Base-by-base conservation (phyloP, 2,797 vertebrate genomes). In the Halcyon badia region DNA sequence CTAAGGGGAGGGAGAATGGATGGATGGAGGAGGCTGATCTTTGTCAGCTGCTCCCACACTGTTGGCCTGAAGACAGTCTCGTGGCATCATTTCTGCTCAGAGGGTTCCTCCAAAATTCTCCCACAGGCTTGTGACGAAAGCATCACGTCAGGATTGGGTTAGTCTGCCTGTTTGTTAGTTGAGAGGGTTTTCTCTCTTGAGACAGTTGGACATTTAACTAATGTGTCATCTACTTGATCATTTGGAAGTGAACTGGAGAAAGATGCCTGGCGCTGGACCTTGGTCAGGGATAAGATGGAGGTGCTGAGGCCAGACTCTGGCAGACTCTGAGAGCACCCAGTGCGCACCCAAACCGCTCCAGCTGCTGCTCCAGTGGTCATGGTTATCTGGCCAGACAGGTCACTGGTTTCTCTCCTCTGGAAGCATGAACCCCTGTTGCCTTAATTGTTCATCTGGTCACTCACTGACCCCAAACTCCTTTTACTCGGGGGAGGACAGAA, bases 341-440 rank as follows among this genome's bases (percentile, higher is more conserved):
- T 1, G 3, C 21, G 28, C 65, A 57, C 54, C 66, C 62, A 19
- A 31, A 65, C 71, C 31, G 6, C 31, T n/a, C 52, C 52, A 54
- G 80, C 35, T 8, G 24, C 52, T 52, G 64, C 58, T 58, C 28
- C 46, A 35, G 35, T 19, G 30, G 14, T 28, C 0, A 0, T 30
- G 22, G 48, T 22, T 41, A 30, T 15, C 3, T 0, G 44, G 37
- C 72, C 3, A 2, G 57, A 51, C 21, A 65, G 39, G 10, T 51
- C 31, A n/a, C 56, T 42, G 70, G 33, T 39, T 89, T 88, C 58
- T 77, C 48, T 69, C 30, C 57, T 71, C 64, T 71, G 83, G 52
- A 95, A 83, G 61, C 75, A 48, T 89, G 56, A 56, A 58, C 20
- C 11, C 10, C 72, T 66, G 57, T 60, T 95, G 95, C 87, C 85